Conservation (phyloP, 2,797 vertebrate species). For the Falco concolor region DNA sequence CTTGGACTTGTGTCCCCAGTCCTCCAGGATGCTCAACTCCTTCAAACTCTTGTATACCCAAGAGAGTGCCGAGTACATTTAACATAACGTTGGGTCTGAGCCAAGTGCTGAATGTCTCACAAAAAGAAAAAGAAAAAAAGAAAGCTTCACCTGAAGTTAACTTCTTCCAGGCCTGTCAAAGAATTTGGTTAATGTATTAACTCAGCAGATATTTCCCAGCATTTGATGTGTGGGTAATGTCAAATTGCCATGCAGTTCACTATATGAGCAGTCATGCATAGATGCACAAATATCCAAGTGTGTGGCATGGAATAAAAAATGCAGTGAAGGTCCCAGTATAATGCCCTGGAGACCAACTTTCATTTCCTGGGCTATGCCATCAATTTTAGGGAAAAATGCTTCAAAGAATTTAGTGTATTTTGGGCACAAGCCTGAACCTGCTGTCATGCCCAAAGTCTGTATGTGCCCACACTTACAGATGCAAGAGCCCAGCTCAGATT, state of each 20-base stretch:
- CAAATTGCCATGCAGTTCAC: neutral
- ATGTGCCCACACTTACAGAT: neutral
- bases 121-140: neutral
- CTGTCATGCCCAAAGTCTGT: neutral
- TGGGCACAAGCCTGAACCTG: neutral
- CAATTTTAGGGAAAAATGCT: neutral
- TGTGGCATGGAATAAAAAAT: neutral
- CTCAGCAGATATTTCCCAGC: neutral
- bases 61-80: neutral
- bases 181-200: neutral
- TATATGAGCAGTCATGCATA: neutral
- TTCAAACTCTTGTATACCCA: neutral
- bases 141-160: neutral
- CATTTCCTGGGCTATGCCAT: neutral
- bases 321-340: neutral
- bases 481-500: neutral
- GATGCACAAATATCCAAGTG: neutral
- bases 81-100: neutral
- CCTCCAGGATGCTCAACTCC: neutral
- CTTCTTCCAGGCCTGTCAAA: neutral
- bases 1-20: neutral
- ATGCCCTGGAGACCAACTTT: neutral
- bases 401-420: neutral
- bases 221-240: neutral
- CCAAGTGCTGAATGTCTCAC: neutral